Evolutionary conservation across 2,113 vertebrate genomes (phyloP), one percentile per base, ranked within the genome.

Genomic region (Thryonomys swinderianus): DNA sequence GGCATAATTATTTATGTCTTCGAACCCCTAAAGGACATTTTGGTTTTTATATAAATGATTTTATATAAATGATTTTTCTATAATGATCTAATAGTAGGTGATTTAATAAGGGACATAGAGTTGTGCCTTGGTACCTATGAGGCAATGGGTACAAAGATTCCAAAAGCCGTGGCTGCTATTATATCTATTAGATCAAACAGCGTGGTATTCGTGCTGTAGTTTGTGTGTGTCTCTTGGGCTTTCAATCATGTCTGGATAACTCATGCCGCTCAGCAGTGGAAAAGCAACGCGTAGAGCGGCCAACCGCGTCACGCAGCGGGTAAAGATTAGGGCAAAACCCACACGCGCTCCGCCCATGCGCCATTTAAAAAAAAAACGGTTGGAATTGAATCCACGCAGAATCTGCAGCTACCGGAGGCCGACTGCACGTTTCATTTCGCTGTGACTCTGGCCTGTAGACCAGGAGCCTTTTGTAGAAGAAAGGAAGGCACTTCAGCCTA

Each of bases 1-100:
- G 57, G 51, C 67, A 30, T 57, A 69, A 88, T 82, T 91, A n/a
- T 67, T 81, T 93, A 32, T 92, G 37, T 95, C 81, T 96, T 90
- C 69, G 85, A 96, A 88, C 2, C 0, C 20, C 53, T 81, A 42
- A 45, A 85, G 92, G 42, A 57, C 76, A 61, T 79, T 89, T 93
- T 2, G 76, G 40, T 88, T 85, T 88, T 94, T 0, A 61, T 71
- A n/a, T n/a, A n/a, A n/a, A n/a, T n/a, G n/a, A n/a, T n/a, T n/a
- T n/a, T n/a, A n/a, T n/a, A n/a, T n/a, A n/a, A n/a, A 21, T 25
- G 40, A 95, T 71, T 95, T 7, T 92, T 85, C 67, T 71, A 45
- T 69, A 95, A 32, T 91, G 12, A 78, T 61, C 62, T 90, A 92
- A 48, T 32, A 93, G 40, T 67, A 97, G 71, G 42, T 83, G 32